Conservation (phyloP, 2,888 invertebrate species). For the Chloroclystis v-ata region DNA sequence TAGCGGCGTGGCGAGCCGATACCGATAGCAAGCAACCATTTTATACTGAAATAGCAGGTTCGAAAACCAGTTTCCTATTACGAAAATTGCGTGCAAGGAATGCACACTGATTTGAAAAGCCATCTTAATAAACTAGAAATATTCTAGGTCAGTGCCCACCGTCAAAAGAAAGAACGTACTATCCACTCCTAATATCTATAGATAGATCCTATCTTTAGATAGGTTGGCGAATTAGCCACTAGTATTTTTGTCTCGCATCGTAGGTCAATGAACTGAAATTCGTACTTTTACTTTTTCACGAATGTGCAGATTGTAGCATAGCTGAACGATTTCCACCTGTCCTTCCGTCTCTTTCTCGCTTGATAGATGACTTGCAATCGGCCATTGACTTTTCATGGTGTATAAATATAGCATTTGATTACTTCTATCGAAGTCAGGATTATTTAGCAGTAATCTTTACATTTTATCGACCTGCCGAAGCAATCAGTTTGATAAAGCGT, state of each 20-base stretch:
- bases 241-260: conserved; percentile 27
- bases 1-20: no score
- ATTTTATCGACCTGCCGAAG: neutral
- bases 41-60: neutral
- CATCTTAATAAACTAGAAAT: conserved; percentile 1
- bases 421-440: neutral
- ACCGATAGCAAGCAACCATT: no score
- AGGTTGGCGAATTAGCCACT: conserved; percentile 22
- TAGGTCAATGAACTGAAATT: conserved; percentile 29
- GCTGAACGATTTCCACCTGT: conserved; percentile 16
- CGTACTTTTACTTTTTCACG: conserved; percentile 30
- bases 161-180: neutral
- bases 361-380: conserved; percentile 9
- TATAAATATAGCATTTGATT: neutral
- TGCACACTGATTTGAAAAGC: neutral
- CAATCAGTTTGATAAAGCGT: neutral
- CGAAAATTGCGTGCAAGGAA: neutral
- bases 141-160: conserved; percentile 16
- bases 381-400: conserved; percentile 6
- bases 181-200: conserved; percentile 14
- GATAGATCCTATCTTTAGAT: conserved; percentile 21
- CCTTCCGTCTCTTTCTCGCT: conserved; percentile 9
- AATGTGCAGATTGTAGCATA: conserved; percentile 17
- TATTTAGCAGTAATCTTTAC: neutral
- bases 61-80: conserved; percentile 4